Base-by-base conservation (phyloP, 2,797 vertebrate species). In the Rhynchonycteris naso region DNA sequence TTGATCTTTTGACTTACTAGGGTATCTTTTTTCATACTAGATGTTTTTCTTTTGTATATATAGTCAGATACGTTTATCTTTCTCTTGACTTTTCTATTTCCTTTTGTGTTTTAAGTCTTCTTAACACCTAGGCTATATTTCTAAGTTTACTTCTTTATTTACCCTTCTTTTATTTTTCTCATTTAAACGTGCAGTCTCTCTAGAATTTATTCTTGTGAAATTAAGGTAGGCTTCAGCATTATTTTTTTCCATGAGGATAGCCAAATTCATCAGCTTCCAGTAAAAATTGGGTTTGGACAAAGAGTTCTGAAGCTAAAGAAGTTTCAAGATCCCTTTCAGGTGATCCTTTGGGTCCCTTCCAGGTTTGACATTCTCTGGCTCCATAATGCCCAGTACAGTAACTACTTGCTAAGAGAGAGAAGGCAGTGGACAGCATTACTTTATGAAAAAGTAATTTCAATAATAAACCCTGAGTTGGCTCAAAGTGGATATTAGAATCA, bases 21-120 rank as follows among this genome's bases (percentile, higher is more conserved):
- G 74, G 28, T 30, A 61, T 66, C n/a, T 56, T 69, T 71, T 87
- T 69, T 52, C 59, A 74, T 43, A 24, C 11, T 47, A 52, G 35
- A 78, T 22, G 71, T 71, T 90, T 69, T 90, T 33, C 76, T 54
- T 94, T 43, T 66, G 43, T 59, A 8, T n/a, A 7, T 43, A 43
- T 69, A 63, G 82, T 66, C 76, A 71, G 15, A 33, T 35, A 43
- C 30, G 22, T 63, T 56, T 47, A 66, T 43, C 10, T 76, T 76
- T 65, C 74, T 59, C 59, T 61, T 58, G 52, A 7, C 16, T 35
- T 96, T 59, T 81, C 22, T 26, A 71, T 82, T 88, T 68, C 56
- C 58, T 65, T 5, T 82, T 83, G 89, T 89, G 66, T 65, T 69
- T 69, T 89, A 91, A 85, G 54, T 90, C 52, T 88, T 21, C 35